A percentile compares a stretch with the other conserved stretches of the same genome.
Evolutionary conservation across 2,797 vertebrate genomes (phyloP).

Genomic region (Apogon talboti): DNA sequence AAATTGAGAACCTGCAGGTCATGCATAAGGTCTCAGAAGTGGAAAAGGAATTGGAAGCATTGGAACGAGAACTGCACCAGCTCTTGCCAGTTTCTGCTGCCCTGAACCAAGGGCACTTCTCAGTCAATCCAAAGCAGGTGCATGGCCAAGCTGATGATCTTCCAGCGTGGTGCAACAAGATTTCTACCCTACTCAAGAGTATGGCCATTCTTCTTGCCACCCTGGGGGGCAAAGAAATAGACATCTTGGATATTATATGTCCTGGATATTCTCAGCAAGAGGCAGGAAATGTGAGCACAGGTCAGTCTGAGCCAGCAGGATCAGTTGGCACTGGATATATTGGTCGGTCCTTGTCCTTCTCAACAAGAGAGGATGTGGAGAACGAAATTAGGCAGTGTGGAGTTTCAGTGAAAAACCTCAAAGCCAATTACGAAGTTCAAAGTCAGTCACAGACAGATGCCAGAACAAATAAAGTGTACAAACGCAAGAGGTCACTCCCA

Average conservation of each 20-base stretch:
- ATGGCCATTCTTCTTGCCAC: slow-evolving; percentile 88
- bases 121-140: slow-evolving; percentile 88
- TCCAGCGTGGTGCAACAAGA: slow-evolving; percentile 89
- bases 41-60: slow-evolving; percentile 87
- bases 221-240: slow-evolving; percentile 85
- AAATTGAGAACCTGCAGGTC: slow-evolving; percentile 95
- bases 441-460: slow-evolving; percentile 66
- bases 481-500: slow-evolving; percentile 84
- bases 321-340: slow-evolving; percentile 72
- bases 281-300: slow-evolving; percentile 49
- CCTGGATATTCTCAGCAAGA: slow-evolving; percentile 78
- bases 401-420: slow-evolving; percentile 93
- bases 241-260: slow-evolving; percentile 86
- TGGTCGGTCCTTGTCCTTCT: slow-evolving; percentile 91
- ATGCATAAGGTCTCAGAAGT: slow-evolving; percentile 92
- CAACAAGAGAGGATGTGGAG: slow-evolving; percentile 90
- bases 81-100: slow-evolving; percentile 87
- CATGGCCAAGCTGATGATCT: slow-evolving; percentile 89
- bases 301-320: slow-evolving; percentile 47
- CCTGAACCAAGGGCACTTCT: slow-evolving; percentile 84
- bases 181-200: slow-evolving; percentile 88
- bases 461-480: slow-evolving; percentile 80
- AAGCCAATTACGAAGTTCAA: slow-evolving; percentile 91
- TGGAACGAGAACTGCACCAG: slow-evolving; percentile 88
- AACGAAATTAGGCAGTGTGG: slow-evolving; percentile 93